Evolutionary conservation across 1,140 invertebrate genomes (phyloP).

Genomic region (Aphis gossypii): DNA sequence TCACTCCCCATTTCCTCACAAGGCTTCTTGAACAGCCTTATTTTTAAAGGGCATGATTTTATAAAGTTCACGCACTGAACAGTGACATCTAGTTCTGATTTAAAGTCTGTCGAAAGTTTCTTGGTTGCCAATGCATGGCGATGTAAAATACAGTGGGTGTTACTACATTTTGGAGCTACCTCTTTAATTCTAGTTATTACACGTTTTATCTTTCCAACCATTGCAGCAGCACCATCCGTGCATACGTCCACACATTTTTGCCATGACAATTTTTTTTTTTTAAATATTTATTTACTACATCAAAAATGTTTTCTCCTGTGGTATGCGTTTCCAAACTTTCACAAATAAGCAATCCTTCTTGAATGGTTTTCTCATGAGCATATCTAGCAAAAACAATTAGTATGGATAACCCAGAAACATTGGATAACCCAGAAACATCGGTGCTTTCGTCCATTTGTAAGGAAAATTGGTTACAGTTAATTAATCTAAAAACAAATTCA

Average conservation of each 20-base stretch:
- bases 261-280: slow-evolving; percentile 35
- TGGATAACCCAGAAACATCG: too few species aligned
- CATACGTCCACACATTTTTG: slow-evolving; percentile 35
- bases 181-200: slow-evolving; percentile 14
- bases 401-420: too few species aligned
- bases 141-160: slow-evolving; percentile 42
- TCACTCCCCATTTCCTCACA: slow-evolving; percentile 49
- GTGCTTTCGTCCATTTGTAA: slow-evolving; percentile 13
- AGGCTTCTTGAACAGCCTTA: slow-evolving; percentile 45
- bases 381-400: slow-evolving; percentile 30
- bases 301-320: slow-evolving; percentile 48
- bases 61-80: slow-evolving; percentile 46
- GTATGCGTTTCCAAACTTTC: slow-evolving; percentile 35
- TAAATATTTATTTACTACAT: slow-evolving; percentile 16
- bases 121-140: slow-evolving; percentile 46
- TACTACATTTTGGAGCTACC: slow-evolving; percentile 37
- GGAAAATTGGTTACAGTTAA: slow-evolving; percentile 18
- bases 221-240: slow-evolving; percentile 51
- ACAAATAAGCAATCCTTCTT: slow-evolving; percentile 45
- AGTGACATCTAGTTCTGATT: slow-evolving; percentile 27
- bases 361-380: slow-evolving; percentile 42
- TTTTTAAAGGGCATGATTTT: slow-evolving; percentile 35
- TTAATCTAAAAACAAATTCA: background rate
- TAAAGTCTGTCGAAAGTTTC: slow-evolving; percentile 35
- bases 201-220: slow-evolving; percentile 41